Percentiles rank a stretch among this genome's conserved stretches.
These are phyloP conservation scores for Hestina assimilis DNA, from an alignment of 1,140 invertebrate species.

Conservation along the genomic window DNA sequence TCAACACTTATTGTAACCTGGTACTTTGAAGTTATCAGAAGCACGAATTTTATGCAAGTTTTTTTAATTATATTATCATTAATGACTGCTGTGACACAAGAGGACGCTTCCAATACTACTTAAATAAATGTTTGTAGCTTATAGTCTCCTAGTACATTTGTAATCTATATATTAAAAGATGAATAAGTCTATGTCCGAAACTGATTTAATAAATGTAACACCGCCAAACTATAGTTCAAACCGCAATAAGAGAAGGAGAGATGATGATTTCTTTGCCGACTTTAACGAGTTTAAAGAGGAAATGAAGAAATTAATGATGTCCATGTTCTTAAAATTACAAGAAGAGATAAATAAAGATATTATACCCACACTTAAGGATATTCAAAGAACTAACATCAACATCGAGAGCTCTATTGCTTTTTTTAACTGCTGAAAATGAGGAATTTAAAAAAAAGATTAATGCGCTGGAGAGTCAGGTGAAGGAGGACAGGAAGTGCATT, in stretches of 20 bases:
- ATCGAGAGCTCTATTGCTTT: conserved; percentile 4
- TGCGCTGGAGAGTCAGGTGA: neutral
- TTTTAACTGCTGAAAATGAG: conserved; percentile 11
- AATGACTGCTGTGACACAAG: no score
- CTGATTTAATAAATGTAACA: neutral
- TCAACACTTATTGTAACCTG: no score
- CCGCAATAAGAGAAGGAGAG: conserved; percentile 2
- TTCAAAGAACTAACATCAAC: neutral
- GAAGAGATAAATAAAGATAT: neutral
- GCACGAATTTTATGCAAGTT: no score
- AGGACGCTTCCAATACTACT: no score
- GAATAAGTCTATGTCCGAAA: neutral
- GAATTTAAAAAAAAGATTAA: conserved; percentile 2
- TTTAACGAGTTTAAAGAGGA: neutral
- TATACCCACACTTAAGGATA: neutral
- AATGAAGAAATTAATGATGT: neutral
- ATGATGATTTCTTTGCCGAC: neutral
- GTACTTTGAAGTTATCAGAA: no score
- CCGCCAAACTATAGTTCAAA: neutral
- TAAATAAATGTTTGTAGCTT: neutral
- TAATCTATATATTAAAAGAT: neutral
- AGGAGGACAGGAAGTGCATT: neutral
- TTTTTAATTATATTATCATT: no score
- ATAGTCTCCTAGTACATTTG: neutral
- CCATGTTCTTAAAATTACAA: neutral